Base-by-base conservation (phyloP, 2,888 invertebrate species). In the Drosophila multiciliata region DNA sequence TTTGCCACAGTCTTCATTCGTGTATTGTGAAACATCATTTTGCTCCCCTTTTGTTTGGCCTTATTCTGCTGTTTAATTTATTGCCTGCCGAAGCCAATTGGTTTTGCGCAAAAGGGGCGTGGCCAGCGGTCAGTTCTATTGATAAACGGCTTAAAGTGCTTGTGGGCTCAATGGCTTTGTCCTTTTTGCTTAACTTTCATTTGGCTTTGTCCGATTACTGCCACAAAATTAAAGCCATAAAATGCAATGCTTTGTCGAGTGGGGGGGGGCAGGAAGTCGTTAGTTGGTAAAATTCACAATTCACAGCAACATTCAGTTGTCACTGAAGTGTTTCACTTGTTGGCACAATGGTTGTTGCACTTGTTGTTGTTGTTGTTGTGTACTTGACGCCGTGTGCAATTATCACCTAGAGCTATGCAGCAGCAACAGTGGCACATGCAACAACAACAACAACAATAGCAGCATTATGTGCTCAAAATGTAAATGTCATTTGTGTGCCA, bases 391-490 rank as follows among this genome's bases (percentile, higher is more conserved):
- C 78, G 85, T 73, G 73, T 80, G 83, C 85, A 85, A 87, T 85
- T 85, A 85, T 85, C 85, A 84, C 80, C 82, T 67, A 69, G 55
- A 61, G 82, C 73, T 65, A 69, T 26, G 20, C 15, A 66, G 49
- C 67, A 62, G 71, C 57, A 40, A 20, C 23, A 66, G 52, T 69
- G 58, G 54, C 66, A 79, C 17, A 29, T 9, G 55, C 60, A 67
- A 48, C 67, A 55, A 52, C 65, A 65, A 67, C 53, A 74, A 72
- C 57, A 54, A 64, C 61, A 68, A 58, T 63, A 66, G 53, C 73
- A 75, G 67, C 78, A 78, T 87, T 80, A 85, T 85, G 85, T 87
- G 80, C 84, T 84, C 80, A 70, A 85, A 85, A 84, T 85, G 87
- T 87, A 82, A 87, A 85, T 85, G 85, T 78, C 85, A 85, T 85